Percentiles rank a stretch among this genome's conserved stretches.
Evolutionary conservation across 2,888 invertebrate species (phyloP).

Genomic region (Dinocampus coccinellae): DNA sequence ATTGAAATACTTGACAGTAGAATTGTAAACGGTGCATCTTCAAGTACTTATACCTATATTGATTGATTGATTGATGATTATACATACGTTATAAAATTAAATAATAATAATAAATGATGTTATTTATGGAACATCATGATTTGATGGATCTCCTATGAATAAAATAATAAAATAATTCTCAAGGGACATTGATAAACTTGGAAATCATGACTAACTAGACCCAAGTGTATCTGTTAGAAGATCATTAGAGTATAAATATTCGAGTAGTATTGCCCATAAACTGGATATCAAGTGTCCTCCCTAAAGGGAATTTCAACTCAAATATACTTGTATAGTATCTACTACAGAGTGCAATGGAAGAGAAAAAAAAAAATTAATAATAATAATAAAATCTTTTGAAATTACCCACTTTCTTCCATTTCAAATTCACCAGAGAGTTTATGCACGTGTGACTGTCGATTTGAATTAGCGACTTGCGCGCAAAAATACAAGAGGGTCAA

Average conservation of each 20-base stretch:
- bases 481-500: conserved; percentile 5
- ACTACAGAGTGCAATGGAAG: conserved; percentile 1
- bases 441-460: conserved; percentile 50
- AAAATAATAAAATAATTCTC: neutral
- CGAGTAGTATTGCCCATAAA: conserved; percentile 23
- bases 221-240: conserved; percentile 25
- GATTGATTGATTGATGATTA: neutral
- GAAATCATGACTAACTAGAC: conserved; percentile 33
- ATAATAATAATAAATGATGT: neutral
- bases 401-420: conserved; percentile 38
- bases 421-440: conserved; percentile 42
- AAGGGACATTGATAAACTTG: neutral
- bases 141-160: neutral
- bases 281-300: conserved; percentile 35
- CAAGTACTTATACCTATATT: neutral
- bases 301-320: neutral
- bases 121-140: neutral
- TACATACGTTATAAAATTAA: neutral
- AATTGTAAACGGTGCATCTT: no score
- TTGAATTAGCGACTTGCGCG: conserved; percentile 44
- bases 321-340: conserved; percentile 11
- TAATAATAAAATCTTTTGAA: conserved; percentile 20
- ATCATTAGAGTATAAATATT: conserved; percentile 35
- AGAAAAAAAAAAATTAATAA: conserved; percentile 21
- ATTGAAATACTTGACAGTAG: neutral